These are phyloP conservation scores for Anneissia japonica DNA, from an alignment of 35 echinoderm and acorn worm species.

Conservation along the genomic window DNA sequence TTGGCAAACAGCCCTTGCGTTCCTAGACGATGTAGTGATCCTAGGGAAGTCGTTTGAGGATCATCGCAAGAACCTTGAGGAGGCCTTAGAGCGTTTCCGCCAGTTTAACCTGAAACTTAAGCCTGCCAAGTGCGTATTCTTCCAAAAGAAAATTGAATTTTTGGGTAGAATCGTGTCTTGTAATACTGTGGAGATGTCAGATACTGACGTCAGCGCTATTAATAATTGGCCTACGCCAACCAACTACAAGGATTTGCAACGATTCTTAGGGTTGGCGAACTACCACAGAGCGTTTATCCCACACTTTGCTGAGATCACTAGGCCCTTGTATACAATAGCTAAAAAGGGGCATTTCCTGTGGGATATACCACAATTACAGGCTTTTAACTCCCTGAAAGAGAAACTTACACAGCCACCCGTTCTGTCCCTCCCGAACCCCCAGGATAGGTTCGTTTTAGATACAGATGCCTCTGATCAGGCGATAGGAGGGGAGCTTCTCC, in stretches of 20 bases:
- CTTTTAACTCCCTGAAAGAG: slow-evolving; percentile 23
- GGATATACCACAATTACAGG: slow-evolving; percentile 8
- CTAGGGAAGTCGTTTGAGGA: neutral
- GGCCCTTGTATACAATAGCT: slow-evolving; percentile 8
- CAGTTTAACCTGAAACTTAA: slow-evolving; percentile 26
- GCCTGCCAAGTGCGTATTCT: slow-evolving; percentile 24
- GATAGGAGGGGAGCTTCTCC: slow-evolving; percentile 38
- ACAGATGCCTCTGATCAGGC: slow-evolving; percentile 38
- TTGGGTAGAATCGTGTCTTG: slow-evolving; percentile 17
- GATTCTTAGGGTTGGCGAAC: slow-evolving; percentile 29
- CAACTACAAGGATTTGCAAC: slow-evolving; percentile 9
- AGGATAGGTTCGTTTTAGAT: slow-evolving; percentile 19
- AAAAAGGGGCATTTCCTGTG: slow-evolving; percentile 8
- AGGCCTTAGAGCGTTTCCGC: slow-evolving; percentile 3
- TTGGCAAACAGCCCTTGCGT: neutral
- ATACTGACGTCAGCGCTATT: neutral
- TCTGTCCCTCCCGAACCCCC: neutral
- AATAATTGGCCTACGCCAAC: slow-evolving; percentile 27
- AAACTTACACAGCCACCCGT: neutral
- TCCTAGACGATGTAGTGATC: slow-evolving; percentile 34
- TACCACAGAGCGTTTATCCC: slow-evolving; percentile 36
- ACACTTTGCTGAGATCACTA: slow-evolving; percentile 9
- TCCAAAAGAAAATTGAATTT: slow-evolving; percentile 35
- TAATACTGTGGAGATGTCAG: slow-evolving; percentile 13
- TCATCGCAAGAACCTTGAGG: neutral